Evolutionary conservation across 1,140 invertebrate genomes (phyloP).

Genomic region (Dendrolimus kikuchii): DNA sequence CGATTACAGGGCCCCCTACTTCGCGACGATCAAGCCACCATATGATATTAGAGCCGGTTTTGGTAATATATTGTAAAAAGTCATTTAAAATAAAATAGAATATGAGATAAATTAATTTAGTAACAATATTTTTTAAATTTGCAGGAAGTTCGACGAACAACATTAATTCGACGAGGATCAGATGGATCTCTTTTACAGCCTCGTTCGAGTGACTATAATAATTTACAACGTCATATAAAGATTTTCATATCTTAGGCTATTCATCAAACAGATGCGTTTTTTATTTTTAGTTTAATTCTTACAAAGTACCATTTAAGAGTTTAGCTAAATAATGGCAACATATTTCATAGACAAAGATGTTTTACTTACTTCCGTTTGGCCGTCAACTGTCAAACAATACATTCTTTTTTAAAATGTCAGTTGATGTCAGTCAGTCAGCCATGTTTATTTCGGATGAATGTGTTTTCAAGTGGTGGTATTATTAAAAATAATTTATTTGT

Average conservation of each 20-base stretch:
- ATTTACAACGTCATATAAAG: conserved; percentile 45
- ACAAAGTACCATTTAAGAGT: background rate
- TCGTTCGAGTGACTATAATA: conserved; percentile 13
- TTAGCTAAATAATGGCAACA: conserved; percentile 11
- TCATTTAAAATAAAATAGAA: background rate
- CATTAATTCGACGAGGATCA: conserved; percentile 49
- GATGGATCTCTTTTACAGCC: conserved; percentile 50
- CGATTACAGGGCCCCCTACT: conserved; percentile 48
- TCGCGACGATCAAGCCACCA: conserved; percentile 62
- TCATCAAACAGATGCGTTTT: background rate
- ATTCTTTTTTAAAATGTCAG: conserved; percentile 28
- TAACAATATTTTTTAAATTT: conserved; percentile 20
- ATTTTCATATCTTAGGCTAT: conserved; percentile 50
- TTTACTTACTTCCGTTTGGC: conserved; percentile 20
- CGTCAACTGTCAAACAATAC: conserved; percentile 18
- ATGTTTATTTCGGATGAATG: conserved; percentile 56
- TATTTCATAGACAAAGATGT: conserved; percentile 21
- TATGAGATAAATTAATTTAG: background rate
- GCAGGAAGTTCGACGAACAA: conserved; percentile 47
- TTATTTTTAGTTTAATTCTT: background rate
- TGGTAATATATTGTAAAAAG: conserved; percentile 23
- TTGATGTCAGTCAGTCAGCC: conserved; percentile 44
- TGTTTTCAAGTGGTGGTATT: conserved; percentile 66
- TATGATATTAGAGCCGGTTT: conserved; percentile 47
- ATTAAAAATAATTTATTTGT: conserved; percentile 49